Conservation (phyloP, 2,888 invertebrate species). For the Orthosia cruda region DNA sequence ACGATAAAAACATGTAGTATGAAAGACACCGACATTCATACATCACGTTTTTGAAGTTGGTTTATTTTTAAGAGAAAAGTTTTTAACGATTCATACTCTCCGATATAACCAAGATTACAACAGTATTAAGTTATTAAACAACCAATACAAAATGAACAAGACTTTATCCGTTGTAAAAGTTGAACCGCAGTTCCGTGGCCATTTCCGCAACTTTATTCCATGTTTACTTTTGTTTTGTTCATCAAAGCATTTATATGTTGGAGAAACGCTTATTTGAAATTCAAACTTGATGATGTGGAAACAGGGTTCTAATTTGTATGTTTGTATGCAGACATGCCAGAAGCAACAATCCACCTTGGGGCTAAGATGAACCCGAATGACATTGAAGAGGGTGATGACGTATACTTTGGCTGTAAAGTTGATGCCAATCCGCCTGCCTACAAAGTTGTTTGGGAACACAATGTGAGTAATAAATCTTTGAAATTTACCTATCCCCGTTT, state of each 20-base stretch:
- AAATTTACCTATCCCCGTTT: constrained; percentile 40
- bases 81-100: constrained; percentile 18
- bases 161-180: constrained; percentile 49
- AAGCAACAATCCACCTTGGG: constrained; percentile 86
- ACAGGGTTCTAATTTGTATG: constrained; percentile 50
- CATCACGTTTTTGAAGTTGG: no score
- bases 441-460: constrained; percentile 91
- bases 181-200: constrained; percentile 50
- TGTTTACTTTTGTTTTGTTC: constrained; percentile 56
- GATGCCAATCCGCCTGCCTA: constrained; percentile 90
- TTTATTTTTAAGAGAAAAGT: no score
- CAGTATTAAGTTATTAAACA: constrained; percentile 56
- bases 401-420: constrained; percentile 89
- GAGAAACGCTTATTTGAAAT: constrained; percentile 17
- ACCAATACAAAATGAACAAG: constrained; percentile 58
- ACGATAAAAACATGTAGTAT: no score
- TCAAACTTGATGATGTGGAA: constrained; percentile 22
- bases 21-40: no score
- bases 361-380: constrained; percentile 90
- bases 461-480: constrained; percentile 81
- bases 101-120: constrained; percentile 41
- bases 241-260: constrained; percentile 54
- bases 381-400: constrained; percentile 90
- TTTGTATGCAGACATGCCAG: constrained; percentile 84
- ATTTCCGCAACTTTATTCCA: constrained; percentile 59